These are phyloP conservation scores for Listronotus bonariensis DNA, from an alignment of 1,140 invertebrate species.

Conservation along the genomic window DNA sequence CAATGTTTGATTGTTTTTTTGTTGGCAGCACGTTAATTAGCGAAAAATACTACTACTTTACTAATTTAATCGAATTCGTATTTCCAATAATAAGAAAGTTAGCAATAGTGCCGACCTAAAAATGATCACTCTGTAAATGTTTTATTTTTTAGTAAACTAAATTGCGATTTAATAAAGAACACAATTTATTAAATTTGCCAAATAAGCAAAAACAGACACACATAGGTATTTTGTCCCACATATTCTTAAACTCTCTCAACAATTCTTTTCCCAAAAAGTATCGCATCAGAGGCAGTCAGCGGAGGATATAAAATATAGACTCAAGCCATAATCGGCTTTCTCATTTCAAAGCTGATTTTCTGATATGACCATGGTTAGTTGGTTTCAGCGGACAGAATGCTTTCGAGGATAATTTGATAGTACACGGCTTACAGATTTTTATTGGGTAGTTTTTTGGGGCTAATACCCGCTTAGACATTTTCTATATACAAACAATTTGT, in stretches of 20 bases:
- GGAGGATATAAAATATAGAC: slow-evolving; percentile 32
- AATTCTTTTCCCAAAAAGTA: slow-evolving; percentile 13
- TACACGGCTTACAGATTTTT: slow-evolving; percentile 21
- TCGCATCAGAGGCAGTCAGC: slow-evolving; percentile 13
- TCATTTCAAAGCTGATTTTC: slow-evolving; percentile 33
- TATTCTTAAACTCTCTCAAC: slow-evolving; percentile 22
- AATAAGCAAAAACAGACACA: slow-evolving; percentile 9
- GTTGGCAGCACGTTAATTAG: too few relatives aligned
- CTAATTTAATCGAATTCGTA: too few relatives aligned
- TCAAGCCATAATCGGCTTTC: slow-evolving; percentile 28
- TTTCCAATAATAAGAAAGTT: too few relatives aligned
- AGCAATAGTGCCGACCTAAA: too few relatives aligned
- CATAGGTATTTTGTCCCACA: slow-evolving; percentile 14
- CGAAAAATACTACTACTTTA: too few relatives aligned
- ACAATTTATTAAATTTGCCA: slow-evolving; percentile 6
- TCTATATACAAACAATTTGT: too few relatives aligned
- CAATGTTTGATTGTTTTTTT: too few relatives aligned
- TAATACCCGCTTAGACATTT: too few relatives aligned
- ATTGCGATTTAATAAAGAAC: too few relatives aligned
- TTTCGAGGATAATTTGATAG: slow-evolving; percentile 27
- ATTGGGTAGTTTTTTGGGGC: not conserved
- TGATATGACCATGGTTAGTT: slow-evolving; percentile 29
- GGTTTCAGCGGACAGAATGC: slow-evolving; percentile 21
- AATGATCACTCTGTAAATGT: too few relatives aligned
- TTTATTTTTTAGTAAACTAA: too few relatives aligned